Percentiles rank a stretch among this genome's conserved stretches.
Evolutionary conservation across 1,140 invertebrate genomes (phyloP).

Genomic region (Hetaerina americana): DNA sequence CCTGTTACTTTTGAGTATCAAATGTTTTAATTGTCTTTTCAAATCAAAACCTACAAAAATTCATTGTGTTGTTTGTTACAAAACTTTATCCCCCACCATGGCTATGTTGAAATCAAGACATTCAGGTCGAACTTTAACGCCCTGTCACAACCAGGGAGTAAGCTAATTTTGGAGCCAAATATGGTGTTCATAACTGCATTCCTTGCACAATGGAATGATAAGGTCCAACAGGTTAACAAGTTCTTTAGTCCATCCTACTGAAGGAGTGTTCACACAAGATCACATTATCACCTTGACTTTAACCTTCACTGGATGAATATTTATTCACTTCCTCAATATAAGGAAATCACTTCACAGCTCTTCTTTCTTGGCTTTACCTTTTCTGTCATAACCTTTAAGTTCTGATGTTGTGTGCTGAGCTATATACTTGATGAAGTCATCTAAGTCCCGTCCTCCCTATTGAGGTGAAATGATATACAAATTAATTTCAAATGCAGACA

Average conservation of each 20-base stretch:
- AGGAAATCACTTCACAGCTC: constrained; percentile 40
- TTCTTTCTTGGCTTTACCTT: constrained; percentile 74
- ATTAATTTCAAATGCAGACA: background rate
- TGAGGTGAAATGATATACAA: background rate
- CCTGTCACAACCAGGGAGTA: background rate
- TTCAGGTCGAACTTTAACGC: background rate
- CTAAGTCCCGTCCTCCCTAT: constrained; percentile 78
- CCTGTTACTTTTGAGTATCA: background rate
- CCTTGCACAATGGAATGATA: background rate
- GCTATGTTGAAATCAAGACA: background rate
- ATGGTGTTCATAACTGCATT: background rate
- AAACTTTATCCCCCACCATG: background rate
- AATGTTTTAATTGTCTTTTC: background rate
- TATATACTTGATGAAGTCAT: constrained; percentile 95
- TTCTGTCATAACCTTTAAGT: constrained; percentile 76
- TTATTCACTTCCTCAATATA: background rate
- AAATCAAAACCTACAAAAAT: background rate
- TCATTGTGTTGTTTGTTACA: background rate
- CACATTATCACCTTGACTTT: background rate
- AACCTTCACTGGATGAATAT: background rate
- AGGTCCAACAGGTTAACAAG: background rate
- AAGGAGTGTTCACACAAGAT: background rate
- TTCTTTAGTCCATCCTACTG: background rate
- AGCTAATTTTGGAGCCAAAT: no score
- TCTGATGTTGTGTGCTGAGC: constrained; percentile 82